Percentiles rank a stretch among this genome's conserved stretches.
Evolutionary conservation across 2,888 invertebrate species (phyloP).

Genomic region (Phasia obesa): DNA sequence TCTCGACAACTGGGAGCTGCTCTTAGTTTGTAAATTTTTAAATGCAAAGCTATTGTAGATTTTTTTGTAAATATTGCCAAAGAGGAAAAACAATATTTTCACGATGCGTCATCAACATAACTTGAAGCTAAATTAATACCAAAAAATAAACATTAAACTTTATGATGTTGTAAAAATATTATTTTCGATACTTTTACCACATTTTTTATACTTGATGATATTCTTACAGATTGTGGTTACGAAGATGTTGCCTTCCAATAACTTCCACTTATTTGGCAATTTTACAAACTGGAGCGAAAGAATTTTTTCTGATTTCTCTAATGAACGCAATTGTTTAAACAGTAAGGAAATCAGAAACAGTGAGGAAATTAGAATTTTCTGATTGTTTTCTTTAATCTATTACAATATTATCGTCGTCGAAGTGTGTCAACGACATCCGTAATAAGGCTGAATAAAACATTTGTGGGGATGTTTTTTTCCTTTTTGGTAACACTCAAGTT

Average conservation of each 20-base stretch:
- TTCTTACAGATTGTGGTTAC: not conserved
- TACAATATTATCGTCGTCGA: too few relatives aligned
- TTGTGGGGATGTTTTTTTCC: too few relatives aligned
- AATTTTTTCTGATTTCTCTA: not conserved
- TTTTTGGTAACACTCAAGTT: too few relatives aligned
- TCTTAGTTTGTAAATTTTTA: slow-evolving; percentile 18
- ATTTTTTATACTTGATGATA: slow-evolving; percentile 5
- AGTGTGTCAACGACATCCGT: too few relatives aligned
- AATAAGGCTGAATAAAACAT: too few relatives aligned
- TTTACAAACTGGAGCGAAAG: slow-evolving; percentile 1
- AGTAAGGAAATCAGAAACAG: too few relatives aligned
- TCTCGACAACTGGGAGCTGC: slow-evolving; percentile 26
- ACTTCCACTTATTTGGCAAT: slow-evolving; percentile 42
- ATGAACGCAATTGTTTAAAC: too few relatives aligned
- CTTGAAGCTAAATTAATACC: slow-evolving; percentile 42
- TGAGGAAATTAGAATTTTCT: too few relatives aligned
- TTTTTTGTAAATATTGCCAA: slow-evolving; percentile 41
- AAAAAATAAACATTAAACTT: slow-evolving; percentile 50
- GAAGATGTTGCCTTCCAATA: slow-evolving; percentile 16
- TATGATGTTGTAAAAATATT: slow-evolving; percentile 45
- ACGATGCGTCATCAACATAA: slow-evolving; percentile 61
- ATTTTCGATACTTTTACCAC: slow-evolving; percentile 11
- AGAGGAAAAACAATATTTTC: slow-evolving; percentile 57
- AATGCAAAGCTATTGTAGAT: slow-evolving; percentile 17
- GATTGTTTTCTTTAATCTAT: too few relatives aligned